A percentile compares a stretch with the other conserved stretches of the same genome.
phyloP scores from a whole-genome alignment of 2,113 vertebrate species.

The Aramus guarauna region DNA sequence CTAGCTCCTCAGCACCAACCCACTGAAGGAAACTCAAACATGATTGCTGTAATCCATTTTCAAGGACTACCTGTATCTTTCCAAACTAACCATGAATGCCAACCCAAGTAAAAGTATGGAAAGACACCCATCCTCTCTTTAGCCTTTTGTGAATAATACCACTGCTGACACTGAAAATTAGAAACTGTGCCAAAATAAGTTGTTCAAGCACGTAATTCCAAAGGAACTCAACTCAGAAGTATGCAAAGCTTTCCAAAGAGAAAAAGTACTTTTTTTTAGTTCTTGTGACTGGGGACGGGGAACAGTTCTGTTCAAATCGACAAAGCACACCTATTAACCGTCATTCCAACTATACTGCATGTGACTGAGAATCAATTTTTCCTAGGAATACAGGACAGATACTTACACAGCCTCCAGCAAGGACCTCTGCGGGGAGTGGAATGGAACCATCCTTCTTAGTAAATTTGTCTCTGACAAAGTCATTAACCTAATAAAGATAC shows the following conservation, averaged over 20 bases:
- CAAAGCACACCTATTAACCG: background rate
- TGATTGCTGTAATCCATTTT: background rate
- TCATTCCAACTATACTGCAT: background rate
- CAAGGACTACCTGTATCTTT: background rate
- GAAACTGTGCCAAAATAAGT: background rate
- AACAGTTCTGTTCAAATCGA: background rate
- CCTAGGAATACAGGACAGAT: background rate
- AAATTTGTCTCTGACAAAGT: slow-evolving; percentile 97
- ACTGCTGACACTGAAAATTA: background rate
- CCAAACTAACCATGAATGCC: background rate
- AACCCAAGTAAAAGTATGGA: background rate
- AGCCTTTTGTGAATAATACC: background rate
- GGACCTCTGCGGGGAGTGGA: slow-evolving; percentile 84
- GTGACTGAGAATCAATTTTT: background rate
- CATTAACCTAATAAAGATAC: slow-evolving; percentile 85
- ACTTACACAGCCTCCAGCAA: slow-evolving; percentile 93
- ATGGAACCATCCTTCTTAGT: slow-evolving; percentile 84
- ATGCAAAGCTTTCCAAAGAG: background rate
- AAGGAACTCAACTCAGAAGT: background rate
- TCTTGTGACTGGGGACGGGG: background rate
- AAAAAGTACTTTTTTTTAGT: background rate
- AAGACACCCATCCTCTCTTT: background rate
- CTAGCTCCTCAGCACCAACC: background rate
- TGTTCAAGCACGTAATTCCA: background rate
- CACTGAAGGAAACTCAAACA: background rate